Base-by-base conservation (phyloP, 2,113 vertebrate species). In the Mormoops blainvillei region DNA sequence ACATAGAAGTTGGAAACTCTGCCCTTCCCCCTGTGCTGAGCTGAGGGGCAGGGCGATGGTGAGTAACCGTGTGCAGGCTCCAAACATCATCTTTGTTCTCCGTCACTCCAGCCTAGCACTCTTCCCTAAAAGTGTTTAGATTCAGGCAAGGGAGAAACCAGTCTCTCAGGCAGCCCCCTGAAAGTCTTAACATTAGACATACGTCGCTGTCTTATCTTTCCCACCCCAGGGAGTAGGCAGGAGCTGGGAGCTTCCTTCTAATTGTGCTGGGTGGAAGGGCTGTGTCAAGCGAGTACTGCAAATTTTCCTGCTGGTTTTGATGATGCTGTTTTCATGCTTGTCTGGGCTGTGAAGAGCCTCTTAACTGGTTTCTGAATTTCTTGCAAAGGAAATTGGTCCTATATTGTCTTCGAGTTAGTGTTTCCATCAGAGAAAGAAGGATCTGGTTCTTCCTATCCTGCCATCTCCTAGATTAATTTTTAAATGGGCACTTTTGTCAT, bases 211-310 rank as follows among this genome's bases (percentile, higher is more conserved):
- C 24, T 78, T 73, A 13, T 83, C 3, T 74, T 78, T 68, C 43
- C 56, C 24, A 45, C 33, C 4, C 4, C 9, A 63, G 15, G 22
- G 20, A 90, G 65, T 67, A 63, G 14, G 2, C 2, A 36, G 10
- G 43, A 56, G 1, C 58, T 94, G 18, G 7, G 9, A 70, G 22
- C 43, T 74, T 8, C 11, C 52, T 63, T 22, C 33, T 14, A 67
- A 22, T n/a, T 63, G 18, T 65, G 43, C 13, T 28, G 31, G 7
- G 26, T 7, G 28, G 22, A 52, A 26, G 31, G 7, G 22, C 67
- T 71, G 28, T 16, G 9, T 16, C 8, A 6, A 43, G 1, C 38
- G 1, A 68, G 5, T 50, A 9, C 14, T 38, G 41, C 0, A 1
- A 15, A 33, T 31, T 36, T 87, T 90, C 28, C 18, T 70, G 38